Conservation (phyloP, 2,113 vertebrate genomes). For the Propithecus coquereli region DNA sequence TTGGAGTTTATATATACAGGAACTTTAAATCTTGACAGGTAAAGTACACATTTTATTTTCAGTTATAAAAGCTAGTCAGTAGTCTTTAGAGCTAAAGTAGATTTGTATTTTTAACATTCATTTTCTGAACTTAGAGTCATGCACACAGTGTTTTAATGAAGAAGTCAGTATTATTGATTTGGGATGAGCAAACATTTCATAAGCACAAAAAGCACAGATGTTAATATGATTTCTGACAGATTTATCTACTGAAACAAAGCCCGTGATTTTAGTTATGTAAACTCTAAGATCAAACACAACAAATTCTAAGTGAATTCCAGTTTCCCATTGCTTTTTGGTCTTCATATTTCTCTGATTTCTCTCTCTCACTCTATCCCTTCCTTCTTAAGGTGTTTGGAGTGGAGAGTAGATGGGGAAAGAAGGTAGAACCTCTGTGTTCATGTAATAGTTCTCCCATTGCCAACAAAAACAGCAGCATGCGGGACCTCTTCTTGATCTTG, state of each 20-base stretch:
- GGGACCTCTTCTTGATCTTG: background rate
- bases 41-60: conserved; percentile 37
- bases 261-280: background rate
- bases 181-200: background rate
- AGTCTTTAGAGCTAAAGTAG: background rate
- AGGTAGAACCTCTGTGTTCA: background rate
- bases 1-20: conserved; percentile 96
- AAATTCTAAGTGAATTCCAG: background rate
- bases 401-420: background rate
- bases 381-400: background rate
- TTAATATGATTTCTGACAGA: background rate
- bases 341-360: background rate
- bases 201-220: background rate
- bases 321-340: conserved; percentile 3
- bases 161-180: background rate
- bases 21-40: conserved; percentile 94
- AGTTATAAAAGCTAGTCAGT: conserved; percentile 6
- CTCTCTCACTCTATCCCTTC: background rate
- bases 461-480: background rate
- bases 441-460: background rate
- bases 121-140: background rate
- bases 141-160: background rate
- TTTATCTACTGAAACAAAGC: background rate
- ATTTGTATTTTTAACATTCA: background rate
- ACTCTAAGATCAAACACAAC: background rate